These are phyloP conservation scores for Phrynocephalus versicolor DNA, from an alignment of 2,113 vertebrate species.

Conservation along the genomic window DNA sequence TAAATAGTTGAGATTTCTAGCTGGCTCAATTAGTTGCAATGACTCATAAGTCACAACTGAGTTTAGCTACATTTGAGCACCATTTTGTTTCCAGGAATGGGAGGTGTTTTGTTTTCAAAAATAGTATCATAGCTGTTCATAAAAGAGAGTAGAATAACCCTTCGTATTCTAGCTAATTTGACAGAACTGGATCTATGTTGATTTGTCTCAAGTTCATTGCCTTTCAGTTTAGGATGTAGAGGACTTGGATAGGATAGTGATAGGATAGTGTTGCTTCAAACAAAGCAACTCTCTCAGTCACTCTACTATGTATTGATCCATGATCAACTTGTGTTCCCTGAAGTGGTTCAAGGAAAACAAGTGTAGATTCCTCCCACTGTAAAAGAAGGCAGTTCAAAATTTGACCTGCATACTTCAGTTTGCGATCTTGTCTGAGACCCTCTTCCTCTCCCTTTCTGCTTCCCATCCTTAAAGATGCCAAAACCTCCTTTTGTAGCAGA, in stretches of 20 bases:
- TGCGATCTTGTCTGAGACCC: no score
- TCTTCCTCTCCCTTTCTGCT: no score
- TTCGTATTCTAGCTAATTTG: neutral
- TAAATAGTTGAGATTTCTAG: neutral
- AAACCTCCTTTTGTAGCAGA: no score
- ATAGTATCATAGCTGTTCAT: neutral
- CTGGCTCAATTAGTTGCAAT: neutral
- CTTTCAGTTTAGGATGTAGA: neutral
- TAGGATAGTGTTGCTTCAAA: neutral
- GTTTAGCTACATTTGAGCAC: neutral
- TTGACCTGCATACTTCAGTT: no score
- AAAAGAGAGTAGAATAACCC: neutral
- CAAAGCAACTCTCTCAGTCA: no score
- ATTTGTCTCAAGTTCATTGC: neutral
- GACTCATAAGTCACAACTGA: no score
- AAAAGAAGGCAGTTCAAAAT: no score
- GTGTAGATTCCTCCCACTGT: no score
- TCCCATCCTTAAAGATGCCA: no score
- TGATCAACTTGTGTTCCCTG: no score
- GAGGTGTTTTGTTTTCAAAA: neutral
- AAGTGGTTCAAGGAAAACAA: no score
- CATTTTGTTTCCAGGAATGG: neutral
- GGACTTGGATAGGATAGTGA: neutral
- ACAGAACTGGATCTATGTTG: neutral
- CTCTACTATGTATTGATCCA: no score